Evolutionary conservation across 1,140 invertebrate species (phyloP), one percentile per base, ranked within the genome.

Genomic region (Steinernema khuongi): DNA sequence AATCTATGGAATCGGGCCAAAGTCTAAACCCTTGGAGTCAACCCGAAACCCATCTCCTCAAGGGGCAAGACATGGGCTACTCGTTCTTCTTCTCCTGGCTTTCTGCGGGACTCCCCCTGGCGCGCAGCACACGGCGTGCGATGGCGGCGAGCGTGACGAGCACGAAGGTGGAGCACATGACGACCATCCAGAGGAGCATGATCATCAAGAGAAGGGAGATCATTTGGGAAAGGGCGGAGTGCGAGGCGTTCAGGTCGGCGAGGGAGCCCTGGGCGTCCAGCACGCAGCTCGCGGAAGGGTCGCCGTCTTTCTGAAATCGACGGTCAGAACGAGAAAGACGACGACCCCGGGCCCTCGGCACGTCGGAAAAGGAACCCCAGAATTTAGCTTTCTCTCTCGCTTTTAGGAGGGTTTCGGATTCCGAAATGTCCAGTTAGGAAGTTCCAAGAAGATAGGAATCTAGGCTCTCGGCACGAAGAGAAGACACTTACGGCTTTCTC

Each of bases 21-120:
- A 76, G 86, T 86, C 94, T 83, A 94, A 91, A 77, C 91, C 90
- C 17, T 90, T 87, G 66, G 91, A 91, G 83, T 91, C 90, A 14
- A 94, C 94, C 93, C 94, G 74, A 74, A 83, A 67, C 88, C 74
- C 70, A 74, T 19, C 1, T 26, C 18, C 7, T 22, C 29, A 19
- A 7, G 7, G 43, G 26, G 67, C 50, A 22, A 11, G 26, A 73
- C 26, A 26, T 67, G 1, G 22, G n/a, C 26, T n/a, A 19, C 18
- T 43, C 28, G 11, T 66, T 17, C 33, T 31, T 77, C 28, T 72
- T 80, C 26, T 44, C 43, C 19, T n/a, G 19, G 19, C 28, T 77
- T 14, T 70, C n/a, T n/a, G 22, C 31, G 19, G 26, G 18, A 18
- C 70, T 66, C 28, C 18, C 36, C 50, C 22, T 19, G 41, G 31